Percentiles rank a stretch among this genome's conserved stretches.
These are phyloP conservation scores for Hoplias malabaricus DNA, from an alignment of 2,113 vertebrate species.

Conservation along the genomic window DNA sequence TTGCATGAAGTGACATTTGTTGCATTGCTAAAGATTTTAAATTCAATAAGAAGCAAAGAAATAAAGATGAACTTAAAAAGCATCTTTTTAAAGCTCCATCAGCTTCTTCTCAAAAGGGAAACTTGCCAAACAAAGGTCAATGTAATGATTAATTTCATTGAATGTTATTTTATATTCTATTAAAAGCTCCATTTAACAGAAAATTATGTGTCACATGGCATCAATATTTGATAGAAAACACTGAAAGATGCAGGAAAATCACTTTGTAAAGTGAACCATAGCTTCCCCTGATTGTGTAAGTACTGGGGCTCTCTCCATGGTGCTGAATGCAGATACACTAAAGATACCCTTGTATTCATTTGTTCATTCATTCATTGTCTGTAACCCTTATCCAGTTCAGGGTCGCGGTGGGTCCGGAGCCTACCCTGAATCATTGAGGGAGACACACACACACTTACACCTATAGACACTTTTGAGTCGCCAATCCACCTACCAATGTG, in stretches of 20 bases:
- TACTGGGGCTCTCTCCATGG: constrained; percentile 20
- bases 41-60: no score
- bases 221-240: background rate
- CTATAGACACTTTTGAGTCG: no score
- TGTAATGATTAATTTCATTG: background rate
- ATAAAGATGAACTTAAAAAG: background rate
- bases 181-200: background rate
- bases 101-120: background rate
- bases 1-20: background rate
- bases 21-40: background rate
- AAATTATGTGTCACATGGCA: background rate
- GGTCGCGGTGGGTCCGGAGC: no score
- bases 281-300: background rate
- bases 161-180: background rate
- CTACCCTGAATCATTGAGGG: no score
- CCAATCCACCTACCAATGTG: no score
- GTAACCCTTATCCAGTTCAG: no score
- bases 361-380: no score
- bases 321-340: constrained; percentile 14
- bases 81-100: background rate
- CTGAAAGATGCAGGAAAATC: background rate
- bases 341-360: no score
- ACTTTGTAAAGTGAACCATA: background rate
- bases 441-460: no score
- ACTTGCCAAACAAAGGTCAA: background rate